Base-by-base conservation (phyloP, 2,113 vertebrate genomes). In the Nymphicus hollandicus region DNA sequence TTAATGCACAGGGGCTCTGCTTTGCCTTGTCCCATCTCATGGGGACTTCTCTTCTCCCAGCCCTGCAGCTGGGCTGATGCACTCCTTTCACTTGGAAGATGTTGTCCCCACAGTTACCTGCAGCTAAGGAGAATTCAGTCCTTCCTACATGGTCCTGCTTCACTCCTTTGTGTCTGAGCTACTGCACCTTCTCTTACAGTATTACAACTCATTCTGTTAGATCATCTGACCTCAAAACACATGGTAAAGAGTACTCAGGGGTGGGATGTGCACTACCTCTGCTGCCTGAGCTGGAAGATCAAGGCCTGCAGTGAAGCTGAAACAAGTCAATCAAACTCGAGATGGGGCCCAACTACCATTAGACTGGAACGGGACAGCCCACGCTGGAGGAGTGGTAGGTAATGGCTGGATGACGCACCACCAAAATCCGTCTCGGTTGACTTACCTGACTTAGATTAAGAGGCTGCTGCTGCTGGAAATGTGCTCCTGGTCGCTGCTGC, bases 381-480 rank as follows among this genome's bases (percentile, higher is more conserved):
- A 23, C 1, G 13, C 63, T 61, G 79, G 37, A 89, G 27, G 52
- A 81, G 61, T 5, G 8, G 78, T 24, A 81, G 74, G 68, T n/a
- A 86, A 88, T 3, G 82, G 72, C 49, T 61, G 61, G 88, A 81
- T 50, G 82, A 88, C 1, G 10, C 52, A 72, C 27, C 56, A 80
- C 60, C 77, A 88, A 78, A 91, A 88, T 93, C 12, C 39, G 56
- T 70, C 73, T 78, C 8, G 1, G 20, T 3, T 80, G 70, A 80
- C 93, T 91, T 97, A 99, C 99, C 99, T 99, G 99, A 98, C 99
- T 99, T 97, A 99, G 99, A 98, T 99, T 99, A 92, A 99, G 99
- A 88, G 99, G 99, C 98, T 99, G 99, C 97, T 99, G 99, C 97
- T 99, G 99, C 97, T 99, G 99, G 97, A 98, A 98, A 97, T 99